phyloP scores from a whole-genome alignment of 2,113 vertebrate species.

The Corynorhinus townsendii region DNA sequence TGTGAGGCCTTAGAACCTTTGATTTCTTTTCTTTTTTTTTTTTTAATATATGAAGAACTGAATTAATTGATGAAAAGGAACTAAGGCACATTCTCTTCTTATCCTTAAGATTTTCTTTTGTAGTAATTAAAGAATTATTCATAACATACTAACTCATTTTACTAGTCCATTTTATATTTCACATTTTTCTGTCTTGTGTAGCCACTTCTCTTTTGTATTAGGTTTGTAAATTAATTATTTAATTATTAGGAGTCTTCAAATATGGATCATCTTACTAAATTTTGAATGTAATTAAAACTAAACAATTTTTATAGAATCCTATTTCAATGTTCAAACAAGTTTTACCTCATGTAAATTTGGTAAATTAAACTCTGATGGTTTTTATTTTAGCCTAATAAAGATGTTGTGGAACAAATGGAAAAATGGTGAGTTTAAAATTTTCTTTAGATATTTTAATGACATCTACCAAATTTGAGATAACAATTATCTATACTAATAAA shows the following conservation, averaged over 20 bases:
- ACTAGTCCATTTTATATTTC: background rate
- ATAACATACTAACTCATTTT: background rate
- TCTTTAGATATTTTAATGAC: background rate
- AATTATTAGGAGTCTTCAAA: conserved; percentile 2
- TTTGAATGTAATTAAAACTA: conserved; percentile 42
- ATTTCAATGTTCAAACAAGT: background rate
- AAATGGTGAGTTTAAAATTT: conserved; percentile 77
- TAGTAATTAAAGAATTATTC: background rate
- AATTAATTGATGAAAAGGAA: background rate
- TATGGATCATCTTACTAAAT: background rate
- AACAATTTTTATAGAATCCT: conserved; percentile 2
- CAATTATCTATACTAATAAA: too few species aligned
- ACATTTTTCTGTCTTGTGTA: conserved; percentile 2
- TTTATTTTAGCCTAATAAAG: conserved; percentile 79
- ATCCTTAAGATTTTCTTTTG: background rate
- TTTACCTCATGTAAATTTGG: conserved; percentile 19
- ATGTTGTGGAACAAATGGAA: conserved; percentile 84
- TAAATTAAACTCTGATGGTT: conserved; percentile 39
- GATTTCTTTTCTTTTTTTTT: background rate
- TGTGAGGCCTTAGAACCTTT: background rate
- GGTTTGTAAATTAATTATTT: conserved; percentile 16
- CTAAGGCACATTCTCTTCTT: background rate
- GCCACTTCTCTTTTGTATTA: background rate
- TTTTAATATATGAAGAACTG: background rate
- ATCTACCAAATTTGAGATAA: conserved; percentile 29